Percentiles rank a stretch among this genome's conserved stretches.
Conservation (phyloP, 2,797 vertebrate genomes). For the Falco novaeseelandiae region DNA sequence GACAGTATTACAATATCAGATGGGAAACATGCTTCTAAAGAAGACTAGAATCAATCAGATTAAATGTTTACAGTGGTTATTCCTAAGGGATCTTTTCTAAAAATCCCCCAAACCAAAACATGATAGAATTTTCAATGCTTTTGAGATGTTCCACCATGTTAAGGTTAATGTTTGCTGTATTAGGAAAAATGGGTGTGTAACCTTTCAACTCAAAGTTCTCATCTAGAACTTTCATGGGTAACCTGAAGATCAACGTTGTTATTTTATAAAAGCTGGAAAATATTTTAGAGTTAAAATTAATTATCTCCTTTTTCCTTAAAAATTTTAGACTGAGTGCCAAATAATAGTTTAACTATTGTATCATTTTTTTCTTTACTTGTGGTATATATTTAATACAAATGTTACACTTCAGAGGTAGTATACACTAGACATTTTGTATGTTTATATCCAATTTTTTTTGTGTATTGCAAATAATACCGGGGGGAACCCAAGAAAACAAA, state of each 20-base stretch:
- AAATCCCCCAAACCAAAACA: background rate
- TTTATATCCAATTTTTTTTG: background rate
- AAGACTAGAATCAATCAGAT: background rate
- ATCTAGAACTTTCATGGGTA: background rate
- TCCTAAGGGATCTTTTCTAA: background rate
- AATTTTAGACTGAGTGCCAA: background rate
- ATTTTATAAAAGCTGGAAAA: background rate
- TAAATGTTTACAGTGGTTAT: background rate
- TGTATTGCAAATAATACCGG: background rate
- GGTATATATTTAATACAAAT: background rate
- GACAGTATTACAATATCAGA: background rate
- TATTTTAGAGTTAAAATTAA: background rate
- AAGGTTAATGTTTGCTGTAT: background rate
- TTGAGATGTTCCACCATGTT: background rate
- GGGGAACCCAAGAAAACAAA: fast-evolving
- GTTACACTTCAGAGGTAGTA: background rate
- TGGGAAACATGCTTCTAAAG: background rate
- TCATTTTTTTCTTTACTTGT: background rate
- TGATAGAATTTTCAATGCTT: background rate
- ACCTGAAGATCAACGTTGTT: background rate
- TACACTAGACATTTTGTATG: background rate
- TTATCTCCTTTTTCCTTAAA: background rate
- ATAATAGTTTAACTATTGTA: background rate
- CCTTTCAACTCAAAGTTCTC: background rate
- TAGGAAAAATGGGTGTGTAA: background rate